Evolutionary conservation across 1,140 invertebrate species (phyloP), one percentile per base, ranked within the genome.

Genomic region (Caenorhabditis inopinata): DNA sequence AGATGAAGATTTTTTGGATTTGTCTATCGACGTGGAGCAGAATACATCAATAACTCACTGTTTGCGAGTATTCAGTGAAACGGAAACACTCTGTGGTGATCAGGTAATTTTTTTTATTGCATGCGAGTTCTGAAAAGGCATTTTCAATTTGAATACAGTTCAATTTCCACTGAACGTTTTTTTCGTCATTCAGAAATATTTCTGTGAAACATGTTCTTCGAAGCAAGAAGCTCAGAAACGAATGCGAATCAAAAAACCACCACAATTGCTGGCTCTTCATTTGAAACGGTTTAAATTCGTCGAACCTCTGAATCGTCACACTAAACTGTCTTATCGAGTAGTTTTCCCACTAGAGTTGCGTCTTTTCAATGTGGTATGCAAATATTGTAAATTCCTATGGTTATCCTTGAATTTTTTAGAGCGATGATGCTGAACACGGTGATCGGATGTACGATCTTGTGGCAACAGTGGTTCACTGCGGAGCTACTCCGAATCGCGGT

Each of bases 11-110:
- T 99, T 99, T 90, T 94, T 99, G 85, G 97, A 99, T 91, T 91
- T 99, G 78, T 96, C 97, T 90, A 96, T 99, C 74, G 97, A 99
- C 89, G 96, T 99, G 47, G 96, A 98, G 90, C 96, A 98, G 89
- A 99, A 99, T 90, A 98, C 97, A 9, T 97, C 95, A 81, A 98
- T 99, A 82, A 98, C 96, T 1, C 95, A 98, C 89, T 99, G 97
- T 91, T 91, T 99, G 81, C 92, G 94, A 83, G 97, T 95, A 89
- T 99, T 98, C 90, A 97, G 95, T 87, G 96, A 96, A 90, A 98
- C 96, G 79, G 97, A 99, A 90, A 99, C 96, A 16, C 91, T 99
- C n/a, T 96, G 96, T 90, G 95, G 94, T 86, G 97, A 99, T 89
- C 97, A 79, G 62, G 78, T 79, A 42, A 14, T 32, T 18, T 16